Evolutionary conservation across 2,888 invertebrate species (phyloP).

Genomic region (Macaria liturata): DNA sequence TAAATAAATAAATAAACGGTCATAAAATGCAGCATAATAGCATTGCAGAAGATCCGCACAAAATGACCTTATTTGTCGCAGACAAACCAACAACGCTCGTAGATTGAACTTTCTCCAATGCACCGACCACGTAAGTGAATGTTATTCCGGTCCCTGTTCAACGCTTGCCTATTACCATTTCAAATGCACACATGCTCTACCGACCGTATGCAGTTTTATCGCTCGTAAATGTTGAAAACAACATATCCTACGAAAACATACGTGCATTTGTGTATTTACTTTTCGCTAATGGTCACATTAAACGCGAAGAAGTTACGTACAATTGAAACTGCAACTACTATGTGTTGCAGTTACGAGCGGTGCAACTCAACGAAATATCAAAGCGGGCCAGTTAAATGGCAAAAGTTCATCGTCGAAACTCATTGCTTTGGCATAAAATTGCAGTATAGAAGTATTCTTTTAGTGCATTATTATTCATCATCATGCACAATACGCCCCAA

Average conservation of each 20-base stretch:
- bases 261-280: constrained; percentile 34
- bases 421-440: constrained; percentile 46
- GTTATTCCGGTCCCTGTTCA: constrained; percentile 13
- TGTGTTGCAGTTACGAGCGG: constrained; percentile 48
- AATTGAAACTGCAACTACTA: constrained; percentile 41
- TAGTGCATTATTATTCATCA: no score
- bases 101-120: constrained; percentile 8
- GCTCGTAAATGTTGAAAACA: constrained; percentile 31
- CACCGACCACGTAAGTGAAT: constrained; percentile 6
- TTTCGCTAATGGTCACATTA: constrained; percentile 40
- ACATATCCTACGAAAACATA: constrained; percentile 33
- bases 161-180: constrained; percentile 21
- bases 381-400: constrained; percentile 53
- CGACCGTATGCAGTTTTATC: constrained; percentile 18
- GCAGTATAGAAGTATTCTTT: constrained; percentile 27
- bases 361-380: constrained; percentile 55
- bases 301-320: constrained; percentile 42
- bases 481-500: no score
- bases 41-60: no score
- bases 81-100: neutral
- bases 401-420: constrained; percentile 51
- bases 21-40: no score
- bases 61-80: no score
- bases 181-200: constrained; percentile 18
- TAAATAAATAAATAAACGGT: no score